Evolutionary conservation across 2,797 vertebrate species (phyloP), one percentile per base, ranked within the genome.

Genomic region (Sebastes minor): DNA sequence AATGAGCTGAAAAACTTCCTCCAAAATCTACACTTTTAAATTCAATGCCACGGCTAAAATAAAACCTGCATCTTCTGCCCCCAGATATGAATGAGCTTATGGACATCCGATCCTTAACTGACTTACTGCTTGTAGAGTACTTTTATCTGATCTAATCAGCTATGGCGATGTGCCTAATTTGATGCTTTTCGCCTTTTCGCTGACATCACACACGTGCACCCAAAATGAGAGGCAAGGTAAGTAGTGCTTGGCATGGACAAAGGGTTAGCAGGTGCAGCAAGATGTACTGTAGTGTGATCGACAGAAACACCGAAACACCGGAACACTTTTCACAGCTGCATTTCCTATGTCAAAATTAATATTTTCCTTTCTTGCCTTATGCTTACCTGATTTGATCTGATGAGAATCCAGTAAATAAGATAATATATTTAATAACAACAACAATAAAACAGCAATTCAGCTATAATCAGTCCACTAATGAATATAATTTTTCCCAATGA

Each of bases 71-170:
- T 49, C 25, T 49, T 46, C 18, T n/a, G 4, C 32, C n/a, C 53
- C 49, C 18, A 27, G 18, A 82, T 35, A 52, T 18, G n/a, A 69
- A 59, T 46, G 57, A 33, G 79, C 65, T 63, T 35, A 71, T 69
- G 16, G 56, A 30, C 33, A 20, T 14, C 62, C 32, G 9, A 76
- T 57, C 70, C 65, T 83, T 78, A 85, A 76, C 42, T 60, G 84
- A 70, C 81, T 86, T 84, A 74, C 11, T 59, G 78, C 66, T 22
- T 1, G 67, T 60, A 5, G 63, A 56, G 71, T 10, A n/a, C 59
- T 71, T 74, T 84, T 73, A 86, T 82, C 83, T 77, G 70, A 77
- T 85, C 74, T 87, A 78, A 92, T 90, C 80, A 86, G 88, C 71
- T 73, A 13, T 81, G 88, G 88, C 80, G 46, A 13, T 52, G 68